These are phyloP conservation scores for Montipora foliosa DNA, from an alignment of 64 coral and sea anemone genomes.

Conservation along the genomic window DNA sequence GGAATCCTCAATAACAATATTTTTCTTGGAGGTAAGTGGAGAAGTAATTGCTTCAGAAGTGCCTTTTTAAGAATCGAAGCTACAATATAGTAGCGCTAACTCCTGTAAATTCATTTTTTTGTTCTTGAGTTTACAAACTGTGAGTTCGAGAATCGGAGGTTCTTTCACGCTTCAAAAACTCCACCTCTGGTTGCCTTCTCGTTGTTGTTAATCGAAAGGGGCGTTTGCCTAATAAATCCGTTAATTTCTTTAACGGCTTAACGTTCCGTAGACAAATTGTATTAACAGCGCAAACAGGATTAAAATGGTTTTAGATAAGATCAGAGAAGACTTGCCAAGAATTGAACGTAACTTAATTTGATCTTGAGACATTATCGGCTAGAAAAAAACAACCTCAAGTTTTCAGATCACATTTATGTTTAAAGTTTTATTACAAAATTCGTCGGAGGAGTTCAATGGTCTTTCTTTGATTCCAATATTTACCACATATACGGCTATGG, in stretches of 20 bases:
- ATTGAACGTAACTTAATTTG: neutral
- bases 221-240: neutral
- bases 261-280: neutral
- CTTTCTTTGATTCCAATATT: no score
- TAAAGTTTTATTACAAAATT: neutral
- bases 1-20: conserved; percentile 35
- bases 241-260: conserved; percentile 1
- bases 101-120: neutral
- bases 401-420: neutral
- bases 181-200: neutral
- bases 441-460: no score
- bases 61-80: neutral
- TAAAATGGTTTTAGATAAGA: neutral
- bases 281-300: neutral
- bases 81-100: neutral
- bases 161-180: neutral
- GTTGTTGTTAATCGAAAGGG: neutral
- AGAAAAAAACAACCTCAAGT: neutral
- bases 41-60: neutral
- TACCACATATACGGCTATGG: no score
- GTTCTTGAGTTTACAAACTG: neutral
- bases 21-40: conserved; percentile 45
- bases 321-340: neutral
- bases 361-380: neutral
- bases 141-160: neutral